Percentiles rank a stretch among this genome's conserved stretches.
phyloP scores from a whole-genome alignment of 2,113 vertebrate species.

The Anoura caudifer region DNA sequence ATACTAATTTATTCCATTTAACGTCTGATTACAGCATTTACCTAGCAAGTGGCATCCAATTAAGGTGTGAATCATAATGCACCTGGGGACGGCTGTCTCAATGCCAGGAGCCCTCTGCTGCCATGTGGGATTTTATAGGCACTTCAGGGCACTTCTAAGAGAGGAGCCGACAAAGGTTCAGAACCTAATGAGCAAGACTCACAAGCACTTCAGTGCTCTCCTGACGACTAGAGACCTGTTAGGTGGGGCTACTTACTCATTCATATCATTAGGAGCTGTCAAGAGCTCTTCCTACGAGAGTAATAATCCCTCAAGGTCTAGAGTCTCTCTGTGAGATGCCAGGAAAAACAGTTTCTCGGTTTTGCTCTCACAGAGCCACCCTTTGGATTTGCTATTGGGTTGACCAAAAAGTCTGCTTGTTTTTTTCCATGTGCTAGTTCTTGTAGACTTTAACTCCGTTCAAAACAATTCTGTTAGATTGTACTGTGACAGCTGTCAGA shows the following conservation, averaged over 20 bases:
- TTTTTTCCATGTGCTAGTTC: too few species aligned
- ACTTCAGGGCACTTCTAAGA: background rate
- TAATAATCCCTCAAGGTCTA: background rate
- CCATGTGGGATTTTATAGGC: background rate
- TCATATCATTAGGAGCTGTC: background rate
- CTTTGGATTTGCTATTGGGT: background rate
- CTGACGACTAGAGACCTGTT: background rate
- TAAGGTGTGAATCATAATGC: background rate
- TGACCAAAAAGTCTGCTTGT: too few species aligned
- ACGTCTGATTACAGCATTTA: slow-evolving; percentile 37
- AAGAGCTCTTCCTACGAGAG: background rate
- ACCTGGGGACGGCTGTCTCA: background rate
- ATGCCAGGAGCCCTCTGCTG: background rate
- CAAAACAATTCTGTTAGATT: too few species aligned
- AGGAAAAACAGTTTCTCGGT: background rate
- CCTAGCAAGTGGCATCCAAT: background rate
- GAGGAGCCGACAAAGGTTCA: background rate
- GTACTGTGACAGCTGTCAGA: too few species aligned
- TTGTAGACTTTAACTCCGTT: too few species aligned
- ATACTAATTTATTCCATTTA: slow-evolving; percentile 17
- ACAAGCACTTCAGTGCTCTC: background rate
- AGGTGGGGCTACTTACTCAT: background rate
- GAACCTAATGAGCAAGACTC: background rate
- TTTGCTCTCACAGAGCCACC: background rate
- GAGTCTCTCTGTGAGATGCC: background rate